Base-by-base conservation (phyloP, 2,797 vertebrate species). In the Salarias fasciatus region DNA sequence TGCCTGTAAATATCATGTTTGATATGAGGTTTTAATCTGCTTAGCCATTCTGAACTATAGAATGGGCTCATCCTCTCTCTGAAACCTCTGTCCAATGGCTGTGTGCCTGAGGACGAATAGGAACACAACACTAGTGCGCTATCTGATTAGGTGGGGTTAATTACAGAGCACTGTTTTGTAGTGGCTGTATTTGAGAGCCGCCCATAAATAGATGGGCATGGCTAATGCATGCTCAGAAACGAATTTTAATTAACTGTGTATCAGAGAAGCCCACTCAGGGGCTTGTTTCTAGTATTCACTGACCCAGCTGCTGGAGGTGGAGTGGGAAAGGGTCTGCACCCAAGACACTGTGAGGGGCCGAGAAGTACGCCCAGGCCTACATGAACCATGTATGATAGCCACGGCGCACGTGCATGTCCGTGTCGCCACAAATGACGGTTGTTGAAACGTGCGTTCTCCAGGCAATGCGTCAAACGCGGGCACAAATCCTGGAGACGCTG, bases 81-180 rank as follows among this genome's bases (percentile, higher is more conserved):
- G 83, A 88, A 91, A 86, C 85, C 89, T 79, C 85, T 70, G 88
- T 91, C 87, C 86, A 91, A 90, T 89, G 90, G 86, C 82, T 84
- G 86, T 89, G 87, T 84, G 92, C 91, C 89, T 79, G 85, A 92
- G 93, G 91, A 93, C 85, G 82, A 90, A 89, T 76, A 78, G 85
- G 88, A 93, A 91, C 88, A 92, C 88, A 90, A 87, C 89, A 87
- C 86, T 75, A 84, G 87, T 83, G 85, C 50, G 84, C 87, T 92
- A 93, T 94, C 92, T 93, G 93, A 94, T 94, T 92, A 92, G 90
- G 83, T 82, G 87, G 88, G 93, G 91, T 93, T 94, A 94, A 94
- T 93, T 94, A 93, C 92, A 89, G 91, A 83, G 90, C 91, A 86
- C 90, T 90, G 91, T 91, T 93, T 92, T 92, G 90, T 91, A 92